A percentile compares a stretch with the other conserved stretches of the same genome.
Conservation (phyloP, 2,797 vertebrate genomes). For the Acipenser transmontanus region DNA sequence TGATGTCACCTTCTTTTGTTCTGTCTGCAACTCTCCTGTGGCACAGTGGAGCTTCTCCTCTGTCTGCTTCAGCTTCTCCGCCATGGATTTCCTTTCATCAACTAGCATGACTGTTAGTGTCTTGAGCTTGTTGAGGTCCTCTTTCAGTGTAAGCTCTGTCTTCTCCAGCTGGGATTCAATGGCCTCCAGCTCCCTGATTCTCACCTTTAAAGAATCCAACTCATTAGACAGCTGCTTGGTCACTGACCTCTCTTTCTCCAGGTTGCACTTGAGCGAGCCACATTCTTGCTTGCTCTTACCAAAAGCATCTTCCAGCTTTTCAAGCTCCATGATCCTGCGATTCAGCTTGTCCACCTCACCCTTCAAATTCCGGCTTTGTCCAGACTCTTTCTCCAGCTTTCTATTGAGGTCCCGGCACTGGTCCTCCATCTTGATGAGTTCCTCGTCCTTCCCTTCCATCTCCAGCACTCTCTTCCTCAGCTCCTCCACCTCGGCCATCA, state of each 20-base stretch:
- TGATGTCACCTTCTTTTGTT: constrained; percentile 83
- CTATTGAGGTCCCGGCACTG: constrained; percentile 87
- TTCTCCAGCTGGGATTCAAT: constrained; percentile 79
- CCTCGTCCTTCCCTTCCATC: constrained; percentile 95
- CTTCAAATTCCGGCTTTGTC: constrained; percentile 76
- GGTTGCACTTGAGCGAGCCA: constrained; percentile 72
- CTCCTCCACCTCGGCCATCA: constrained; percentile 85
- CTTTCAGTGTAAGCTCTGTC: constrained; percentile 81
- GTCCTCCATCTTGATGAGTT: constrained; percentile 87
- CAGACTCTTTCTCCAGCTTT: constrained; percentile 84
- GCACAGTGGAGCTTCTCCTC: constrained; percentile 85
- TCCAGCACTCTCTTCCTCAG: constrained; percentile 82
- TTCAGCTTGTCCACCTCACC: constrained; percentile 85
- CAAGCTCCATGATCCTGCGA: constrained; percentile 84
- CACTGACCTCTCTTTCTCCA: constrained; percentile 84
- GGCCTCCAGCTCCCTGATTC: constrained; percentile 80
- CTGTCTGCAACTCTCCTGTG: constrained; percentile 78
- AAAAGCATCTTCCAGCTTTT: constrained; percentile 89
- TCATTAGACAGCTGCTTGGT: constrained; percentile 82
- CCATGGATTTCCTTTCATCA: constrained; percentile 85
- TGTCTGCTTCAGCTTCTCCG: constrained; percentile 86
- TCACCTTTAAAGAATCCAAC: constrained; percentile 75
- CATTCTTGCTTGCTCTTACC: constrained; percentile 92
- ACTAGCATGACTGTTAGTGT: constrained; percentile 92
- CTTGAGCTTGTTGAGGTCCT: constrained; percentile 92